Base-by-base conservation (phyloP, 2,113 vertebrate species). In the Zosterops lateralis region DNA sequence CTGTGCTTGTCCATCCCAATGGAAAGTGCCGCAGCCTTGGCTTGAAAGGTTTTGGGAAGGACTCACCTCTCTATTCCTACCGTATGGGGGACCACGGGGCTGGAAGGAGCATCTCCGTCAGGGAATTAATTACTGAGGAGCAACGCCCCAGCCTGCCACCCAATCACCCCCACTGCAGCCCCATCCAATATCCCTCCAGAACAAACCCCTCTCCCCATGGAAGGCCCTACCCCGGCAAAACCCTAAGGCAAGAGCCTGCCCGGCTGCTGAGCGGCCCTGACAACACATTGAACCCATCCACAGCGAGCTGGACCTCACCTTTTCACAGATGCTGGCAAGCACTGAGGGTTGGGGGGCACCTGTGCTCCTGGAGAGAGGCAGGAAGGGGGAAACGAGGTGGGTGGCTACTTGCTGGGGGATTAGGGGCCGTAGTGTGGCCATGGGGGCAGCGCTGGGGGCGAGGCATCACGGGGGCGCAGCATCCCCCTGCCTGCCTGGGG, bases 61-160 rank as follows among this genome's bases (percentile, higher is more conserved):
- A 54, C 26, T 18, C 20, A 16, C 10, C 17, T 17, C 26, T 47
- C 22, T n/a, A 1, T 72, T 20, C 5, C 22, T 42, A 19, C 29
- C 0, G 0, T 3, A 7, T 1, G 3, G 40, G 36, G 9, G 21
- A n/a, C 34, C 48, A 62, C 0, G 0, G 56, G 31, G 44, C 9
- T 13, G 1, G 5, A 70, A 28, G 61, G 10, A 53, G 5, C 5
- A 1, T 34, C 9, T 84, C 54, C 42, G 38, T 17, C 18, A 7
- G 22, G 24, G 19, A 57, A 54, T 40, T 10, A 12, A 22, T 25
- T 6, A 1, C 14, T 1, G 1, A 47, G 42, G 31, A 22, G 17
- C 58, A 14, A 17, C 0, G 0, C 17, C 45, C 32, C 84, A 40
- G 20, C 18, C 28, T 50, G 16, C 25, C 50, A 42, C n/a, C 3